Evolutionary conservation across 2,888 invertebrate species (phyloP), one percentile per base, ranked within the genome.

Genomic region (Choreutis nemorana): DNA sequence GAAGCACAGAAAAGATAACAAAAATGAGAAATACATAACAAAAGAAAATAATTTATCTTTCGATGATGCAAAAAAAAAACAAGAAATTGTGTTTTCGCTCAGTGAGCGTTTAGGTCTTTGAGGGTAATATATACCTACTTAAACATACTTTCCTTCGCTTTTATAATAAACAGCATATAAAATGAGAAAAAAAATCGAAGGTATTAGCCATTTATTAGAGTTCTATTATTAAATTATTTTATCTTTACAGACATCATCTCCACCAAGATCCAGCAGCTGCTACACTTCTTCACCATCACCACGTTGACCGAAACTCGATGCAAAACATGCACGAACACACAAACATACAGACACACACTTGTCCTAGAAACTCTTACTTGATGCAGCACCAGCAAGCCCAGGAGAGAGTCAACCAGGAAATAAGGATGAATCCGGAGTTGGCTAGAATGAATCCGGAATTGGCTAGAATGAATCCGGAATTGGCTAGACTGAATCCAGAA

Each of bases 181-280:
- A n/a, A n/a, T n/a, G n/a, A n/a, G n/a, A n/a, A n/a, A n/a, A n/a
- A n/a, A n/a, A n/a, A n/a, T n/a, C n/a, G n/a, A n/a, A n/a, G n/a
- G n/a, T n/a, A n/a, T n/a, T n/a, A n/a, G n/a, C n/a, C n/a, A 18
- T 7, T 6, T 18, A 18, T 18, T 1, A 18, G n/a, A 8, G 18
- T 18, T 3, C 23, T 12, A 13, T 6, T 11, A 23, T 23, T 3
- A 26, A 4, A 9, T 11, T 7, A 23, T 10, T n/a, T n/a, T n/a
- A n/a, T 22, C 16, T 16, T 51, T 50, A 2, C 51, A 77, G 77
- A 15, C 77, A 77, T 30, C 78, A 72, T 9, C 55, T 70, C 0
- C 70, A 68, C 25, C 71, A 63, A 36, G 78, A 78, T 35, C 77
- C 80, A 3, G 68, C 78, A 0, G 55, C 81, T 0, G 64, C 75